A percentile compares a stretch with the other conserved stretches of the same genome.
These are phyloP conservation scores for Chromis chromis DNA, from an alignment of 2,797 vertebrate species.

Conservation along the genomic window DNA sequence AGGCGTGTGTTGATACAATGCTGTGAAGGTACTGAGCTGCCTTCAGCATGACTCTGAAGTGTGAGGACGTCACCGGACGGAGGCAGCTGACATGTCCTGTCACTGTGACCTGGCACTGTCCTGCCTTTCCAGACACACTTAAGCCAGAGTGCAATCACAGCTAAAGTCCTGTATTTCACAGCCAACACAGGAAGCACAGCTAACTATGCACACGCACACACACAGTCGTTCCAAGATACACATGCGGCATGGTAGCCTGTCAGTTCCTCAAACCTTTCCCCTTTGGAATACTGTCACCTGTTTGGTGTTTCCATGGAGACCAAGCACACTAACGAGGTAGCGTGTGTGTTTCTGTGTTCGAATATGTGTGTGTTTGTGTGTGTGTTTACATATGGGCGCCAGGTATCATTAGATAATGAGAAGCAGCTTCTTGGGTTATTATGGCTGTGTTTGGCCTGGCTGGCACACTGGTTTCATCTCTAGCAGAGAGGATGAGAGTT, in stretches of 20 bases:
- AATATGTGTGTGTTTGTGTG: slow-evolving; percentile 36
- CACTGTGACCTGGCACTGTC: slow-evolving; percentile 69
- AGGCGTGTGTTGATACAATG: slow-evolving; percentile 35
- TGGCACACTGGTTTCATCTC: slow-evolving; percentile 3
- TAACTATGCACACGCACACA: slow-evolving; percentile 27
- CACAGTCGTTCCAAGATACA: slow-evolving; percentile 26
- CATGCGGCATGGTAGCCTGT: slow-evolving; percentile 52
- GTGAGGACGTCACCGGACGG: slow-evolving; percentile 35
- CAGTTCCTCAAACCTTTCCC: slow-evolving; percentile 67
- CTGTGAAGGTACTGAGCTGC: slow-evolving; percentile 35
- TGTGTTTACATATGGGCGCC: slow-evolving; percentile 34
- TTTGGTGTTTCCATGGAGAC: slow-evolving; percentile 85
- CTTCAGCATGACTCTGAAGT: slow-evolving; percentile 35
- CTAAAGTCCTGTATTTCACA: slow-evolving; percentile 59
- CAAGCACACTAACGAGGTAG: slow-evolving; percentile 80
- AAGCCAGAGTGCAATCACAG: slow-evolving; percentile 57
- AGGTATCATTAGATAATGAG: slow-evolving; percentile 60
- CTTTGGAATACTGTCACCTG: slow-evolving; percentile 72
- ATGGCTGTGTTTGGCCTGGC: slow-evolving; percentile 22
- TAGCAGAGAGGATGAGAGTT: neutral
- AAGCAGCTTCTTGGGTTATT: slow-evolving; percentile 45
- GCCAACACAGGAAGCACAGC: slow-evolving; percentile 60
- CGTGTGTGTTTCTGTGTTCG: slow-evolving; percentile 58
- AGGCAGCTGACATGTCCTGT: slow-evolving; percentile 72
- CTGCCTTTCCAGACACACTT: slow-evolving; percentile 58